Evolutionary conservation across 2,888 invertebrate genomes (phyloP), one percentile per base, ranked within the genome.

Genomic region (Phasia obesa): DNA sequence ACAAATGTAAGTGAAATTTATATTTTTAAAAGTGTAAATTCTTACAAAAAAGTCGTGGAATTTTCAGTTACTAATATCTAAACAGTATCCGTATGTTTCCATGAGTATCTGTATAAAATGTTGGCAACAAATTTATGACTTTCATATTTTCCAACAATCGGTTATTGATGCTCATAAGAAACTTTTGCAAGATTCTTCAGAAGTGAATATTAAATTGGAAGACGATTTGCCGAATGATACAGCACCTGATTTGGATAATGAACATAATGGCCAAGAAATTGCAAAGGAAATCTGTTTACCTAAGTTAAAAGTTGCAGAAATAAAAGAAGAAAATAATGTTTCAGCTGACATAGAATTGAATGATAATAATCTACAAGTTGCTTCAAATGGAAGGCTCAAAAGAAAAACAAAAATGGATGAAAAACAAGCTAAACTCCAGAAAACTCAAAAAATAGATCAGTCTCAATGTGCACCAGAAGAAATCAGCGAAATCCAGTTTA

Each of bases 41-140:
- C 6, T 27, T 27, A 5, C 13, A 1, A 13, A 42, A 42, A 42
- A 42, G 13, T 3, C 27, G 27, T 6, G 4, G 1, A 42, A 15
- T 42, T 42, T 42, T 42, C 15, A 42, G 38, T 42, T 42, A 42
- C 15, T 42, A 1, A 42, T 4, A 42, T 42, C 38, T n/a, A 42
- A n/a, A 42, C 11, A 42, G 13, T 42, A 42, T 42, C 38, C 38
- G 3, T 15, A 42, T 3, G 15, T 4, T 2, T 42, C 11, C 2
- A 78, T n/a, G 17, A 65, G 57, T 6, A 75, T 80, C 38, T 77
- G 81, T 31, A 47, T 27, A 2, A 44, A 57, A 25, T 84, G 84
- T 42, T 84, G 84, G 84, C 11, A 42, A 5, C 77, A 65, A 13
- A 84, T 84, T 53, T 44, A 38, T 15, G 84, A 74, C 11, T 84